Evolutionary conservation across 2,888 invertebrate genomes (phyloP), one percentile per base, ranked within the genome.

Genomic region (Dicycla oo): DNA sequence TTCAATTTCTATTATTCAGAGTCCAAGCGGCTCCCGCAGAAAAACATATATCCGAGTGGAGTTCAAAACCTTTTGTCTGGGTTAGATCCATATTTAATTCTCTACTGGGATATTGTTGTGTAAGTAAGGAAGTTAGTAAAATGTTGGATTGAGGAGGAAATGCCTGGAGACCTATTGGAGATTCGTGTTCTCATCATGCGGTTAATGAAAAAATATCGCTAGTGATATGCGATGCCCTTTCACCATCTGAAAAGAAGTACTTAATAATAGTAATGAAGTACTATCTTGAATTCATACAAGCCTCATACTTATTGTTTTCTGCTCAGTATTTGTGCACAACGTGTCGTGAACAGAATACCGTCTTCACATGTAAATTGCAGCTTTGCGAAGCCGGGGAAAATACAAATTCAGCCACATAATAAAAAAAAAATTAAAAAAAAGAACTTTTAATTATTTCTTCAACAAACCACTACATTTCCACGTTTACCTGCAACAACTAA

Each of bases 1-100:
- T 83, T 82, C 80, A 82, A 73, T 83, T 85, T 89, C 82, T 86
- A 89, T 90, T 89, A 89, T 89, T 89, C 88, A 88, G 73, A 43
- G 64, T 71, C 77, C 72, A 75, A 84, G 80, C 80, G 78, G 75
- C 85, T 81, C 69, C 80, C 61, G 65, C 49, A 56, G 65, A 75
- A 82, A 81, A 79, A 78, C 76, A 82, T 67, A 84, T 67, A 82
- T 66, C 58, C 73, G 53, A 68, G 65, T 51, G 62, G 64, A 70
- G 70, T 73, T 77, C 73, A 71, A 74, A 84, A 75, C 68, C 82
- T 80, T 81, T 78, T 82, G 74, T 69, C 56, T 62, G 66, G 53
- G 60, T 80, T 69, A 64, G 69, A 54, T n/a, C n/a, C n/a, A n/a
- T 72, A 80, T 80, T 80, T 73, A 72, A 75, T 85, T 65, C 82